These are phyloP conservation scores for Odocoileus virginianus DNA, from an alignment of 2,113 vertebrate species.

Conservation along the genomic window DNA sequence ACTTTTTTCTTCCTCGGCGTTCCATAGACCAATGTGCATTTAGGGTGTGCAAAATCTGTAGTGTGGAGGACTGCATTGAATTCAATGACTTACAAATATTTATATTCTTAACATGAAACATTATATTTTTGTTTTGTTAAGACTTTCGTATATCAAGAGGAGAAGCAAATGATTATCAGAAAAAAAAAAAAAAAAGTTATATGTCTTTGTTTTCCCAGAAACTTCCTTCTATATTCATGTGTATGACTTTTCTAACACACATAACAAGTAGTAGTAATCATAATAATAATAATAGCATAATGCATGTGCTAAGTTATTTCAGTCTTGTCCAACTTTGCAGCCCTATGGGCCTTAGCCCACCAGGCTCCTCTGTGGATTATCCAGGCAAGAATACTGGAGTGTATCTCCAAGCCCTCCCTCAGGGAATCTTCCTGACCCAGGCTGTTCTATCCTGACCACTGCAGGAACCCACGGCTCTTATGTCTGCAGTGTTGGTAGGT, in stretches of 20 bases:
- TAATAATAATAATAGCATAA: not conserved
- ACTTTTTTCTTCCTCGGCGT: rapidly evolving
- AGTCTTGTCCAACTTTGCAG: not conserved
- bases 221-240: not conserved
- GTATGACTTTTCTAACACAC: not conserved
- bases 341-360: not conserved
- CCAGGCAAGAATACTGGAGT: not conserved
- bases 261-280: not conserved
- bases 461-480: not conserved
- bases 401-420: not conserved
- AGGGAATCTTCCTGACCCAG: not conserved
- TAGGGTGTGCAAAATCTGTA: not conserved
- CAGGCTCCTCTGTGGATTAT: not conserved
- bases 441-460: not conserved
- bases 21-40: not conserved
- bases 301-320: not conserved
- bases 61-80: not conserved
- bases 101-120: not conserved
- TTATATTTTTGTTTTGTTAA: not conserved
- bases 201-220: rapidly evolving
- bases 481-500: not conserved
- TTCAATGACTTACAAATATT: not conserved
- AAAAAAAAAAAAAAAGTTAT: not conserved
- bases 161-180: not conserved
- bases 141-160: not conserved